Percentiles rank a stretch among this genome's conserved stretches.
phyloP scores from a whole-genome alignment of 2,113 vertebrate genomes.

The Mesembrinibis cayennensis region DNA sequence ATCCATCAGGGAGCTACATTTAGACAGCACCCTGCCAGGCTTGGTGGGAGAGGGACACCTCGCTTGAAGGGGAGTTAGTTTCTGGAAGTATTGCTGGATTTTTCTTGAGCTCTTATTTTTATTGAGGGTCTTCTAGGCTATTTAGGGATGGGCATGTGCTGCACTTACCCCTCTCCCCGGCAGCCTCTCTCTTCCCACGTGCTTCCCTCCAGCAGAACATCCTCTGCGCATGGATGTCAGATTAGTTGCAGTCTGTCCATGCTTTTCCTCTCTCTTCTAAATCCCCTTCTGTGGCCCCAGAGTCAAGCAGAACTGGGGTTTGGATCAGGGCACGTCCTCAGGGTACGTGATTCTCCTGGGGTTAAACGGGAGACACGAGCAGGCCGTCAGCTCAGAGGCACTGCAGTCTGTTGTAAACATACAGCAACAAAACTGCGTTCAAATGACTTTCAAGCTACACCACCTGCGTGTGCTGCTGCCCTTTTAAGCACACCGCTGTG shows the following conservation, averaged over 20 bases:
- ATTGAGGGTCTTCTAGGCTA: not conserved
- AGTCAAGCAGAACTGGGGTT: not conserved
- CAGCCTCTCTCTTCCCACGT: not conserved
- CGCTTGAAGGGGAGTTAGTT: not conserved
- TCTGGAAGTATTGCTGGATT: not conserved
- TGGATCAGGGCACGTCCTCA: not conserved
- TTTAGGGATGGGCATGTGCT: not conserved
- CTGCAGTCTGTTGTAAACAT: not conserved
- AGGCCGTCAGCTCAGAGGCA: not conserved
- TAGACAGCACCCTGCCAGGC: not conserved
- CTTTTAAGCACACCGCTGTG: not conserved
- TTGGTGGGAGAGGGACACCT: not conserved
- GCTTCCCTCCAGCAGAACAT: not conserved
- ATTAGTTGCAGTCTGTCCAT: not conserved
- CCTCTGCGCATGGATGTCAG: not conserved
- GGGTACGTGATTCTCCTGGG: not conserved
- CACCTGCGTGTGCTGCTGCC: accelerated
- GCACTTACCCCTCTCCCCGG: not conserved
- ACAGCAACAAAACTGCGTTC: not conserved
- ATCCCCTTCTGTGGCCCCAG: not conserved
- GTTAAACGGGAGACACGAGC: not conserved
- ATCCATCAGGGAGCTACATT: constrained; percentile 2
- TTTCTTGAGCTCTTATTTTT: not conserved
- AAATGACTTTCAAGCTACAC: not conserved
- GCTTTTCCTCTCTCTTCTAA: not conserved